Evolutionary conservation across 2,888 invertebrate genomes (phyloP).

Genomic region (Abrostola tripartita): DNA sequence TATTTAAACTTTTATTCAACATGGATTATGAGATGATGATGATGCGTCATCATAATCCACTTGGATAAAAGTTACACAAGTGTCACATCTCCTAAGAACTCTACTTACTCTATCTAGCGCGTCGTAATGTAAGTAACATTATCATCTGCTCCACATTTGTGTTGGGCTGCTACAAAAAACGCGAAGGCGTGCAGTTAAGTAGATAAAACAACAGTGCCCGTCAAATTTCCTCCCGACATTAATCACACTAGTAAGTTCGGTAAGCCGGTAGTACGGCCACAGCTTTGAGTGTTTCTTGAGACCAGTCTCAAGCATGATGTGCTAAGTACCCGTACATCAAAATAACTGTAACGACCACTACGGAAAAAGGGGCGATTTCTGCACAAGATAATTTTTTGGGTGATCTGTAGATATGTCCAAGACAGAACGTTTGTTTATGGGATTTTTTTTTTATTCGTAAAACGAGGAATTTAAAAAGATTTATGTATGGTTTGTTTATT

Average conservation of each 20-base stretch:
- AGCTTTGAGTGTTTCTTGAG: conserved; percentile 34
- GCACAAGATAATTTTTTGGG: no score
- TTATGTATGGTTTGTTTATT: no score
- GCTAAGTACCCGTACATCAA: background rate
- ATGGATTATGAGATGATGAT: no score
- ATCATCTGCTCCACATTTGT: conserved; percentile 84
- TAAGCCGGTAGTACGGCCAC: conserved; percentile 73
- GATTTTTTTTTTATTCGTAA: no score
- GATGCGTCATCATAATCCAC: no score
- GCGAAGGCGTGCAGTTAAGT: conserved; percentile 86
- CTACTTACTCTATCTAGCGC: conserved; percentile 52
- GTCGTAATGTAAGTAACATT: conserved; percentile 79
- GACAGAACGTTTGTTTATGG: no score
- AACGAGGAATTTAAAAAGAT: no score
- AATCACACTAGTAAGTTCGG: conserved; percentile 85
- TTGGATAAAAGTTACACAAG: conserved; percentile 7
- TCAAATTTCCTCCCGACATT: conserved; percentile 87
- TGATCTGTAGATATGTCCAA: no score
- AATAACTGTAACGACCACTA: no score
- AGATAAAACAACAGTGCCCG: conserved; percentile 87
- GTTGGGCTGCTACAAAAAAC: conserved; percentile 74
- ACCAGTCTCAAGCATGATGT: background rate
- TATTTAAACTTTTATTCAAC: no score
- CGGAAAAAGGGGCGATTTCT: no score
- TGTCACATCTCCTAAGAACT: conserved; percentile 43